These are phyloP conservation scores for Holothuria leucospilota DNA, from an alignment of 53 echinoderm and acorn worm genomes.

Conservation along the genomic window DNA sequence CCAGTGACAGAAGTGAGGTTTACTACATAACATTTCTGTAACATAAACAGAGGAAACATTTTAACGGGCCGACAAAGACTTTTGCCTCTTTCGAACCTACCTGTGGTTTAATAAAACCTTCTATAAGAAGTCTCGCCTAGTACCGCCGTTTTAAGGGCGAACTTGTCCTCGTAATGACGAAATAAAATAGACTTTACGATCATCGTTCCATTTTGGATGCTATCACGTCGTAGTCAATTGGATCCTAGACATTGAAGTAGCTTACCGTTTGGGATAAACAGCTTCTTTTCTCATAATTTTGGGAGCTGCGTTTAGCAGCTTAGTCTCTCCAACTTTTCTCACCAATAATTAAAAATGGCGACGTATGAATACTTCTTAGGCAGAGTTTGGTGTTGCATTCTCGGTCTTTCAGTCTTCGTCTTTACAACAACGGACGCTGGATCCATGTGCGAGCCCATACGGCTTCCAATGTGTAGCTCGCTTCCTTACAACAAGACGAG, in stretches of 20 bases:
- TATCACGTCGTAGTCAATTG: too few species aligned
- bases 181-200: too few species aligned
- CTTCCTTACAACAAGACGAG: slow-evolving; percentile 95
- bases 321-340: background rate
- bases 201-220: too few species aligned
- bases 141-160: too few species aligned
- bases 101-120: background rate
- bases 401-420: slow-evolving; percentile 17
- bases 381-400: background rate
- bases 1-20: background rate
- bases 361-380: too few species aligned
- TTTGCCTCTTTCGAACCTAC: background rate
- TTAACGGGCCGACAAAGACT: slow-evolving; percentile 1
- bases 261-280: too few species aligned
- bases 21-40: background rate
- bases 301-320: too few species aligned
- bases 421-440: slow-evolving; percentile 24
- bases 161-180: too few species aligned
- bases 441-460: slow-evolving; percentile 79
- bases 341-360: slow-evolving; percentile 4
- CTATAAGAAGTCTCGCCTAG: too few species aligned
- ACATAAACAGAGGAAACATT: slow-evolving; percentile 15
- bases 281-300: too few species aligned
- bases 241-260: too few species aligned
- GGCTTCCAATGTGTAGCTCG: slow-evolving; percentile 80